Evolutionary conservation across 1,140 invertebrate species (phyloP), one percentile per base, ranked within the genome.

Genomic region (Trachymyrmex cornetzi): DNA sequence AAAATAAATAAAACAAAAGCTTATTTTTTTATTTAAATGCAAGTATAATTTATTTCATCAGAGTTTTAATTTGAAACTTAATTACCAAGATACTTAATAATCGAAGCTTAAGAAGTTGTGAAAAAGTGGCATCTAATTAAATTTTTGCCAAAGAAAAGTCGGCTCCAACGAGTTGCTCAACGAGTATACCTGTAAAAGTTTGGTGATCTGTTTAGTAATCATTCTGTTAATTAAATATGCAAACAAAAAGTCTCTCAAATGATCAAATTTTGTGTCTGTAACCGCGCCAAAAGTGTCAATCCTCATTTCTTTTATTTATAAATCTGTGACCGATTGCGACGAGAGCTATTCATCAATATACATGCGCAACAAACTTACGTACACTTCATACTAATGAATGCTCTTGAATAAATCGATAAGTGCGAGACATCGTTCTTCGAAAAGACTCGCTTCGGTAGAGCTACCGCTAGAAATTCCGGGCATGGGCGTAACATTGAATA

Each of bases 401-500:
- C 69, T 74, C 55, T 61, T 57, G 80, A 84, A 84, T 84, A 84
- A 84, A 84, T 84, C 80, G 80, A 84, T 74, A 74, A 82, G 80
- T 82, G 55, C 80, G 80, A 82, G 80, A 74, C 67, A 74, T 74
- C 80, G 80, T 82, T 84, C 69, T 74, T 82, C 74, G 48, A 64
- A 61, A 27, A 59, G 61, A 67, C 84, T 80, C 63, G 72, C 34
- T 85, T 48, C 72, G 64, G 16, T 27, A 55, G 79, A 80, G 81
- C 69, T 67, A n/a, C 77, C 79, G 71, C 34, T 82, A 87, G 77
- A 92, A 90, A 92, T 92, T 92, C 91, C 57, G 30, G 80, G 87
- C 92, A 92, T 92, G 91, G 90, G 88, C 87, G 90, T 92, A 92
- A 90, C 92, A 94, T 94, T 94, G 94, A 94, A 94, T 94, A 94